A percentile compares a stretch with the other conserved stretches of the same genome.
Conservation (phyloP, 2,797 vertebrate species). For the Urosaurus nigricauda region DNA sequence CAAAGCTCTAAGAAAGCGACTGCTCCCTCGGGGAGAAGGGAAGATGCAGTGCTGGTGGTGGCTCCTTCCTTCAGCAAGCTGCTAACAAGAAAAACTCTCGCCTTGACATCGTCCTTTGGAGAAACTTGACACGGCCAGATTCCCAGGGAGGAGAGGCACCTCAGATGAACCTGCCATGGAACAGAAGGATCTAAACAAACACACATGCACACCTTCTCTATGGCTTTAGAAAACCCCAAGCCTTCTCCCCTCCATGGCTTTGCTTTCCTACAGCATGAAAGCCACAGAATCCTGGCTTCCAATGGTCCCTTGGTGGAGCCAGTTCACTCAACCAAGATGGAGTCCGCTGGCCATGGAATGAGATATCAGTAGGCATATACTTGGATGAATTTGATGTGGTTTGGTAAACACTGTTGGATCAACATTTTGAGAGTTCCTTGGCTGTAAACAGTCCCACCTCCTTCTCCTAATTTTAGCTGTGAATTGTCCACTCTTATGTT, state of each 20-base stretch:
- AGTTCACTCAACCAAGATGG: background rate
- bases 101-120: background rate
- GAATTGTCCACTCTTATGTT: too few relatives aligned
- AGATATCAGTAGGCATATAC: background rate
- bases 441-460: too few relatives aligned
- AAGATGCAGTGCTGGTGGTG: background rate
- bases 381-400: too few relatives aligned
- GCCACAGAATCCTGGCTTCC: too few relatives aligned
- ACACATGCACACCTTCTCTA: too few relatives aligned
- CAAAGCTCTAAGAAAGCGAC: background rate
- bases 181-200: background rate
- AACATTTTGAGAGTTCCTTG: background rate
- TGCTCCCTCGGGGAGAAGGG: background rate
- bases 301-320: background rate
- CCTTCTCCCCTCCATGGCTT: background rate
- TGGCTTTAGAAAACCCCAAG: background rate
- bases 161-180: background rate
- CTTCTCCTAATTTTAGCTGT: too few relatives aligned
- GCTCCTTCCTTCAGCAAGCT: background rate
- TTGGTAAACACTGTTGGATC: background rate
- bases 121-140: background rate
- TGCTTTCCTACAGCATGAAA: background rate
- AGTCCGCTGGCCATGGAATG: too few relatives aligned
- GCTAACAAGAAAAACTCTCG: background rate
- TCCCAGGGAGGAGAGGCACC: background rate